phyloP scores from a whole-genome alignment of 2,888 invertebrate species.

The Myathropa florea region DNA sequence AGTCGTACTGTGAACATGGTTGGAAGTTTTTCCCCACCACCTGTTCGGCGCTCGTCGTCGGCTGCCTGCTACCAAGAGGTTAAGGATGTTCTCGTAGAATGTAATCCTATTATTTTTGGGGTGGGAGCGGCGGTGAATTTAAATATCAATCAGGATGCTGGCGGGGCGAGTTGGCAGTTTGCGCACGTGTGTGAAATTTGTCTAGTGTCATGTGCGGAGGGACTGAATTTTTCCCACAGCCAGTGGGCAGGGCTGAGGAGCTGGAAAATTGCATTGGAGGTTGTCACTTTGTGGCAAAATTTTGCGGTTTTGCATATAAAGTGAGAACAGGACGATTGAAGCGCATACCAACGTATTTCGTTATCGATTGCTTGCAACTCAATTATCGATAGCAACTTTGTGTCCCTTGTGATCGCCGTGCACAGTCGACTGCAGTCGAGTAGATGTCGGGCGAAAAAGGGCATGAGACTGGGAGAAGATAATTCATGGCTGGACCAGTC shows the following conservation, averaged over 20 bases:
- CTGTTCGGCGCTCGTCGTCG: background rate
- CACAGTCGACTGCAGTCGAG: background rate
- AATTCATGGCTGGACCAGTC: too few relatives aligned
- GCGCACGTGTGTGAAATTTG: constrained; percentile 30
- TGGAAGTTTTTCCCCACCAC: background rate
- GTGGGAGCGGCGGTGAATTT: constrained; percentile 35
- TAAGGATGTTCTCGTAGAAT: background rate
- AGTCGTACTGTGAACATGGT: background rate
- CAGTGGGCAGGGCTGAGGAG: background rate
- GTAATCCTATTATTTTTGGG: constrained; percentile 52
- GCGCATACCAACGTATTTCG: constrained; percentile 17
- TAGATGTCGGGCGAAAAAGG: background rate
- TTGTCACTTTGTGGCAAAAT: constrained; percentile 44
- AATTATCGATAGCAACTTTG: constrained; percentile 21
- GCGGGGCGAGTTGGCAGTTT: background rate
- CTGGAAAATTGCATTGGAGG: constrained; percentile 28
- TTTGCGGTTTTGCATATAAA: constrained; percentile 49
- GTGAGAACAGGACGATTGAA: constrained; percentile 27
- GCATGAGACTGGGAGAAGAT: too few relatives aligned
- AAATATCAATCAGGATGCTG: constrained; percentile 57
- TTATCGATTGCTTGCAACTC: constrained; percentile 20
- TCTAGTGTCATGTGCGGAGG: background rate
- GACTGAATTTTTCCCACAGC: background rate
- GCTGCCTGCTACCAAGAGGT: background rate
- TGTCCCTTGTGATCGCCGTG: background rate